Percentiles rank a stretch among this genome's conserved stretches.
These are phyloP conservation scores for Drosophila lowei DNA, from an alignment of 1,140 invertebrate genomes.

Conservation along the genomic window DNA sequence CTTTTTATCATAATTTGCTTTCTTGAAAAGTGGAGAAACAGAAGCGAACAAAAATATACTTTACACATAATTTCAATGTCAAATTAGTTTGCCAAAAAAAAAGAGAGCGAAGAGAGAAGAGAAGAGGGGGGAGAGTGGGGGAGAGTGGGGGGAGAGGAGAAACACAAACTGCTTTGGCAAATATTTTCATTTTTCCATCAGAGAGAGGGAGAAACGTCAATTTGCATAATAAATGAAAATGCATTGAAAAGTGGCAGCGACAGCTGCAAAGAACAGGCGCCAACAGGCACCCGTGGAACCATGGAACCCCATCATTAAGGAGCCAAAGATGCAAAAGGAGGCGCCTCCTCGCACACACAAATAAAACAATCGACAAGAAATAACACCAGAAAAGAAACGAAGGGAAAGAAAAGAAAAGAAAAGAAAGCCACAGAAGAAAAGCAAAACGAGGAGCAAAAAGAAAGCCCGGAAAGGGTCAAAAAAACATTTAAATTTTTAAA, in stretches of 20 bases:
- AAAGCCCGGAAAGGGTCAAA: neutral
- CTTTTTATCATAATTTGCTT: constrained; percentile 60
- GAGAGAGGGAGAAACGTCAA: constrained; percentile 62
- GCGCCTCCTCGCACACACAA: constrained; percentile 8
- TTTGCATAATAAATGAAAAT: constrained; percentile 82
- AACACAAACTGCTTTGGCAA: constrained; percentile 46
- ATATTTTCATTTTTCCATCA: constrained; percentile 55
- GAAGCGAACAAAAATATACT: constrained; percentile 11
- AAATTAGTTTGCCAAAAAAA: constrained; percentile 64
- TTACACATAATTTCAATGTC: constrained; percentile 75
- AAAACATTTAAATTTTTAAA: too few species aligned
- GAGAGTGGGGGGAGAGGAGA: neutral
- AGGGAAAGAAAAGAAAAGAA: neutral
- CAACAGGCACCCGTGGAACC: neutral
- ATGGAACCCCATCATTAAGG: constrained; percentile 32
- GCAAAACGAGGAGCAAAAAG: neutral
- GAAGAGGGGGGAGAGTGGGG: neutral
- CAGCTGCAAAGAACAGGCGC: constrained; percentile 51
- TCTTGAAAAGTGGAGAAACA: constrained; percentile 5
- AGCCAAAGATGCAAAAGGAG: constrained; percentile 23
- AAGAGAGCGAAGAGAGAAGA: neutral
- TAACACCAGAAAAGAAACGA: neutral
- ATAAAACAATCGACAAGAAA: constrained; percentile 54
- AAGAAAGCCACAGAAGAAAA: neutral
- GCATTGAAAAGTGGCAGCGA: constrained; percentile 78